Conservation (phyloP, 2,888 invertebrate species). For the Hipparchia sbordonii region DNA sequence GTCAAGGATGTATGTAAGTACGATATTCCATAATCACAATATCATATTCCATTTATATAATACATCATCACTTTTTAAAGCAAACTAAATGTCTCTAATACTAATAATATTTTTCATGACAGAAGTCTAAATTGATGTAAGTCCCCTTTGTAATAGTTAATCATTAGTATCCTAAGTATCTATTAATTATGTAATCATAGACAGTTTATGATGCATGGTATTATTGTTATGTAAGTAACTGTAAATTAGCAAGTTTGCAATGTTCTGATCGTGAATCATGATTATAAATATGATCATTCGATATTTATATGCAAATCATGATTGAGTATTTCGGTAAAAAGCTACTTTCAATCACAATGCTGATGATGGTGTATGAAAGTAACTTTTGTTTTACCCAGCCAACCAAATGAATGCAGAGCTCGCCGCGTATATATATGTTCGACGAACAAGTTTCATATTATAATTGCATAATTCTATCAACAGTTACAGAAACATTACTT, state of each 20-base stretch:
- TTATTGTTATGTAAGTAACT: not conserved
- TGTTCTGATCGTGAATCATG: not conserved
- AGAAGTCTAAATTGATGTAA: conserved; percentile 18
- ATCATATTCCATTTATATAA: conserved; percentile 26
- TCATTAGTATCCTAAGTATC: not conserved
- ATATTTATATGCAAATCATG: not conserved
- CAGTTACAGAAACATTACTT: not conserved
- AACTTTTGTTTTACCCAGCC: conserved; percentile 4
- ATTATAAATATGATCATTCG: not conserved
- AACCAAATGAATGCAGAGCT: not conserved
- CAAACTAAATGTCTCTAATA: not conserved
- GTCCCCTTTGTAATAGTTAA: conserved; percentile 8
- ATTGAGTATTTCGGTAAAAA: conserved; percentile 8
- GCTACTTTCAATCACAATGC: conserved; percentile 5
- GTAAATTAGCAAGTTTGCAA: conserved; percentile 11
- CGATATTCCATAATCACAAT: conserved; percentile 28
- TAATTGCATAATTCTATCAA: not conserved
- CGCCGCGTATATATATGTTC: not conserved
- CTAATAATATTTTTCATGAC: conserved; percentile 12
- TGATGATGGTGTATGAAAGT: conserved; percentile 10
- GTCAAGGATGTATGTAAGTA: conserved; percentile 46
- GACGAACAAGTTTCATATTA: not conserved
- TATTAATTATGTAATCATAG: not conserved
- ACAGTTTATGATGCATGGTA: conserved; percentile 12
- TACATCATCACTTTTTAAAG: conserved; percentile 29